phyloP scores from a whole-genome alignment of 1,140 invertebrate species.

The Pseudomyrmex flavicornis region DNA sequence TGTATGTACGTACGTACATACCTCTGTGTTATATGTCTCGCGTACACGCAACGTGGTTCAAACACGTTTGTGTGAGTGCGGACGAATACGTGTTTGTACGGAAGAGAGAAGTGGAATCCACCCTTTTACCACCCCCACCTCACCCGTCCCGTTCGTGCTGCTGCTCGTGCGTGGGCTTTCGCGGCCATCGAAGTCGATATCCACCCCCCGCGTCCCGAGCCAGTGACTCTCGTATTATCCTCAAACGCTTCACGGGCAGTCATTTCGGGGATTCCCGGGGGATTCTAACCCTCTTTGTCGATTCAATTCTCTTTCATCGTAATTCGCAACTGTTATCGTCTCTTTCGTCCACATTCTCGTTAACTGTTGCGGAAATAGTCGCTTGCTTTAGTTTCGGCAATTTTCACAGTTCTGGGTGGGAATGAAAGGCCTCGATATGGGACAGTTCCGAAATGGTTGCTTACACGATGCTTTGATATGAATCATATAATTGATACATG shows the following conservation, averaged over 20 bases:
- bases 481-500: neutral
- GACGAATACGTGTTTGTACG: constrained; percentile 56
- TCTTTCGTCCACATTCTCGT: neutral
- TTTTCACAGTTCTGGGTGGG: neutral
- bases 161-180: constrained; percentile 72
- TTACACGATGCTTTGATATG: neutral
- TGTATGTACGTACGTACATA: neutral
- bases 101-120: constrained; percentile 59
- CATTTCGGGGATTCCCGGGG: constrained; percentile 32
- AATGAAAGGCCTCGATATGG: neutral
- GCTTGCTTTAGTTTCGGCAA: neutral
- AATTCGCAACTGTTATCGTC: neutral
- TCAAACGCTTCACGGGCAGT: constrained; percentile 55
- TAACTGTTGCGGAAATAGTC: neutral
- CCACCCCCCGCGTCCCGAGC: constrained; percentile 63
- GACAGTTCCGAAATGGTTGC: constrained; percentile 41
- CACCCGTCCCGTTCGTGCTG: constrained; percentile 45
- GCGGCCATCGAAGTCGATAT: constrained; percentile 76
- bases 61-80: constrained; percentile 22
- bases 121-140: constrained; percentile 37
- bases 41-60: constrained; percentile 45
- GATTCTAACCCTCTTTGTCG: neutral
- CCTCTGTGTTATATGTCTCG: neutral
- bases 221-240: constrained; percentile 67
- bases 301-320: constrained; percentile 7